These are phyloP conservation scores for Harpegnathos saltator DNA, from an alignment of 1,140 invertebrate species.

Conservation along the genomic window DNA sequence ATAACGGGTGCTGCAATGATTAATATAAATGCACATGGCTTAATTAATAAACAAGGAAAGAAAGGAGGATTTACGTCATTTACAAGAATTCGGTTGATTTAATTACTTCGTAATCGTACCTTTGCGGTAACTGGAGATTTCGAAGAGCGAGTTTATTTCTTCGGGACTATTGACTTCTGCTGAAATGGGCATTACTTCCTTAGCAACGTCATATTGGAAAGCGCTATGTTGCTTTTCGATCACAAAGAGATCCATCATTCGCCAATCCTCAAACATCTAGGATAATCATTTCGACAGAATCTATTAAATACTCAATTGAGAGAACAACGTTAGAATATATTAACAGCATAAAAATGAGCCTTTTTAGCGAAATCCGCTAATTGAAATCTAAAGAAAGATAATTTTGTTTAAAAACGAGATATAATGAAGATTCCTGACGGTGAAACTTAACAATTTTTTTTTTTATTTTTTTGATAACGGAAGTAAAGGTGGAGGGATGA, in stretches of 20 bases:
- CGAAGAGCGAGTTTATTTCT: constrained; percentile 94
- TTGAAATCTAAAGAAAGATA: neutral
- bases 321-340: too few species aligned
- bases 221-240: constrained; percentile 91
- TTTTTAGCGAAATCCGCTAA: neutral
- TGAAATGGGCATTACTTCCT: constrained; percentile 92
- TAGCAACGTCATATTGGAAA: constrained; percentile 90
- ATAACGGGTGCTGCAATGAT: constrained; percentile 84
- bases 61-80: neutral
- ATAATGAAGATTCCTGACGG: neutral
- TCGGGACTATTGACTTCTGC: constrained; percentile 91
- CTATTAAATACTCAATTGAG: too few species aligned
- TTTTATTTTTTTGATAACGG: neutral
- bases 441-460: neutral
- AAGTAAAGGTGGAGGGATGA: constrained; percentile 88
- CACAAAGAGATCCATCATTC: constrained; percentile 41
- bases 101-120: constrained; percentile 74
- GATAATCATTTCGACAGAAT: neutral
- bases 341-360: neutral
- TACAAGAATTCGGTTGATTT: neutral
- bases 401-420: too few species aligned
- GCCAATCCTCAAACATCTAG: constrained; percentile 35
- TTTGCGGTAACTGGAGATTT: constrained; percentile 94
- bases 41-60: neutral
- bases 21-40: neutral